A percentile compares a stretch with the other conserved stretches of the same genome.
Evolutionary conservation across 2,797 vertebrate genomes (phyloP).

Genomic region (Morelia viridis): DNA sequence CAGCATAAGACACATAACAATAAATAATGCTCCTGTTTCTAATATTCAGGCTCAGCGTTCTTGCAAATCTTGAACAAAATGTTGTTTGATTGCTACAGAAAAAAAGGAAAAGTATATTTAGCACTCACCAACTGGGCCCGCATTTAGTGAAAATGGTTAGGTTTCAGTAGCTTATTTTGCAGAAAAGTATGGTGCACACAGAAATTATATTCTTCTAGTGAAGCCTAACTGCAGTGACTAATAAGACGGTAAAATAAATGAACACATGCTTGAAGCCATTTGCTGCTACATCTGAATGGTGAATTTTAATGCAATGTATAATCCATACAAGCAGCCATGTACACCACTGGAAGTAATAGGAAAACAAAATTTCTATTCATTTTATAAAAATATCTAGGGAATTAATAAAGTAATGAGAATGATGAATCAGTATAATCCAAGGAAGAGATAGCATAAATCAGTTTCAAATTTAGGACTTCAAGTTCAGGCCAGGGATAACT

Average conservation of each 20-base stretch:
- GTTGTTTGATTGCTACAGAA: neutral
- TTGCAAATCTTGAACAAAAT: neutral
- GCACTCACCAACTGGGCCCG: neutral
- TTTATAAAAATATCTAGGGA: conserved; percentile 39
- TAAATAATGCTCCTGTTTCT: neutral
- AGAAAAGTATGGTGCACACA: conserved; percentile 3
- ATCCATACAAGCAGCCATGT: conserved; percentile 38
- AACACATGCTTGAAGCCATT: conserved; percentile 32
- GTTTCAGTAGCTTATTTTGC: conserved; percentile 28
- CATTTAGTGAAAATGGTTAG: neutral
- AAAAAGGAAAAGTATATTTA: neutral
- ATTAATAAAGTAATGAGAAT: conserved; percentile 38
- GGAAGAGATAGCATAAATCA: conserved; percentile 45
- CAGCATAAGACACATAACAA: neutral
- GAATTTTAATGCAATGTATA: conserved; percentile 53
- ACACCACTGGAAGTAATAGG: conserved; percentile 50
- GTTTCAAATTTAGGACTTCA: conserved; percentile 58
- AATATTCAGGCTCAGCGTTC: neutral
- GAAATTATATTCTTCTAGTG: conserved; percentile 17
- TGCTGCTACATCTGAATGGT: conserved; percentile 46
- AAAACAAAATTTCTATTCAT: conserved; percentile 30
- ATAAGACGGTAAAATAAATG: conserved; percentile 45
- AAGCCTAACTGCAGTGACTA: conserved; percentile 39
- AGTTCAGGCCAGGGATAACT: conserved; percentile 37
- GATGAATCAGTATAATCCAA: conserved; percentile 40